Percentiles rank a stretch among this genome's conserved stretches.
Evolutionary conservation across 2,113 vertebrate genomes (phyloP).

Genomic region (Felis chaus): DNA sequence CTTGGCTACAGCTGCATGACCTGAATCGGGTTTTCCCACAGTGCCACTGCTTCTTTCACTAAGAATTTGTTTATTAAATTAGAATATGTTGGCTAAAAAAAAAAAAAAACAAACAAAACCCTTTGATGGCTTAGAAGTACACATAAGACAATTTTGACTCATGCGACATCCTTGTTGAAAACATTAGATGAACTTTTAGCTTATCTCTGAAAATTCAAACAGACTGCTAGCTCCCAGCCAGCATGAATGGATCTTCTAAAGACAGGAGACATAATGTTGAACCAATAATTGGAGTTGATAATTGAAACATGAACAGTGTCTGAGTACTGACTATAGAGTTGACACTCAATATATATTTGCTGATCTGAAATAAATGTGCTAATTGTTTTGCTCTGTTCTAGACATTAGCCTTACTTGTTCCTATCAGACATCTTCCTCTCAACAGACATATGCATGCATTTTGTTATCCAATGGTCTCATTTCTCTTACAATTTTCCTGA

Average conservation of each 20-base stretch:
- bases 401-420: background rate
- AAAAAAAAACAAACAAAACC: background rate
- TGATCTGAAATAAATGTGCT: slow-evolving; percentile 41
- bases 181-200: background rate
- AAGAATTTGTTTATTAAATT: background rate
- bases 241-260: background rate
- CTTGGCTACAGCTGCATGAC: background rate
- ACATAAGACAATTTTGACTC: background rate
- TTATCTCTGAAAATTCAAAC: background rate
- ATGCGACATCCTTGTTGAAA: background rate
- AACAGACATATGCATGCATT: background rate
- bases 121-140: background rate
- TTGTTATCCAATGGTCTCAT: background rate
- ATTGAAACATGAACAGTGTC: background rate
- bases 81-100: background rate
- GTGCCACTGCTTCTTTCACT: background rate
- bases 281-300: background rate
- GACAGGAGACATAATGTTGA: background rate
- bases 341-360: background rate
- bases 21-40: background rate
- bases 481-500: background rate
- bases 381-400: slow-evolving; percentile 42
- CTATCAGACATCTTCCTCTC: background rate
- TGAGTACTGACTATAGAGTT: background rate
- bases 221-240: background rate